Conservation (phyloP, 2,888 invertebrate genomes). For the Mythimna impura region DNA sequence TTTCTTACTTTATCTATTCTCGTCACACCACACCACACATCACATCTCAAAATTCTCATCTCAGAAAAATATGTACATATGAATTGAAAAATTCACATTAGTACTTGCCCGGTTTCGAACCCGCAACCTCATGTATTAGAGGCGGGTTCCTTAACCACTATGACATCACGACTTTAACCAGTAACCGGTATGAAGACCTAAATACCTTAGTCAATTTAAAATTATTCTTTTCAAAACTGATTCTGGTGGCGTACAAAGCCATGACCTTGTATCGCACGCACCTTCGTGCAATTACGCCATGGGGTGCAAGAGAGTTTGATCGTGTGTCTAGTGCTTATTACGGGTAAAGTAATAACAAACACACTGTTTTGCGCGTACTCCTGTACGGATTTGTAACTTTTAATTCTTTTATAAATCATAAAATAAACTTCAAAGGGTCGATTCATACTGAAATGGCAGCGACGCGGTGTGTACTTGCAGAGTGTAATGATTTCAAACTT, state of each 20-base stretch:
- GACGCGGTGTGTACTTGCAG: too few species aligned
- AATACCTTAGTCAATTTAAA: background rate
- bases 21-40: too few species aligned
- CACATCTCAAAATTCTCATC: too few species aligned
- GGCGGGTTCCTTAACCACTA: too few species aligned
- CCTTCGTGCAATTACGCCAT: background rate
- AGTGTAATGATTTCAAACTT: too few species aligned
- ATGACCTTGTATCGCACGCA: conserved; percentile 12
- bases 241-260: background rate
- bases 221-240: background rate
- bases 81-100: too few species aligned
- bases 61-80: too few species aligned
- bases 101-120: too few species aligned
- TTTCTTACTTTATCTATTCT: too few species aligned
- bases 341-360: conserved; percentile 3
- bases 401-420: background rate
- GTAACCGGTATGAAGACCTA: background rate
- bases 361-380: background rate
- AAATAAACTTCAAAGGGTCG: background rate
- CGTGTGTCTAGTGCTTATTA: conserved; percentile 27
- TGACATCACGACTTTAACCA: too few species aligned
- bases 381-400: background rate
- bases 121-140: too few species aligned
- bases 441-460: too few species aligned
- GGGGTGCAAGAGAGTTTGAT: conserved; percentile 15